These are phyloP conservation scores for Mamestra brassicae DNA, from an alignment of 2,888 invertebrate genomes.

Conservation along the genomic window DNA sequence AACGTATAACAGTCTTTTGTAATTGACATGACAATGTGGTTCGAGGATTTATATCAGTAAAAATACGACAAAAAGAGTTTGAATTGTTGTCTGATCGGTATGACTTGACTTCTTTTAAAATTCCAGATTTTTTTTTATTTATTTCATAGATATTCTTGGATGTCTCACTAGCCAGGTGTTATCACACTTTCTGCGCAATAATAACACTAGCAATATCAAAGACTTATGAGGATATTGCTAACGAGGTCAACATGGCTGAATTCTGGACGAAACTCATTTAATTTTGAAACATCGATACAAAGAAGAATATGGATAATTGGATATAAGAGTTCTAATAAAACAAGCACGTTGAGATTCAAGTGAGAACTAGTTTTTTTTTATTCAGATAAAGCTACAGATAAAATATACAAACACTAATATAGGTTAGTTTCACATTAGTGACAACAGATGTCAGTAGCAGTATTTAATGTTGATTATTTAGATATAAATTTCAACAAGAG, in stretches of 20 bases:
- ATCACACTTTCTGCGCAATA: too few species aligned
- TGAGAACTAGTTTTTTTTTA: too few species aligned
- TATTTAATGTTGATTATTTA: too few species aligned
- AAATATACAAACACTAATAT: too few species aligned
- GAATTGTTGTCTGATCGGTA: neutral
- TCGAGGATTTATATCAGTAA: neutral
- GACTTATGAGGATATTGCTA: neutral
- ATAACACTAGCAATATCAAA: too few species aligned
- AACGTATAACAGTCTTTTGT: slow-evolving; percentile 8
- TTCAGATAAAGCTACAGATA: too few species aligned
- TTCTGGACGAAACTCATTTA: neutral
- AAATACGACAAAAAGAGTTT: neutral
- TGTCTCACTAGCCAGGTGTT: neutral
- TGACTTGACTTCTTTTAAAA: neutral
- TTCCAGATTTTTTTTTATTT: neutral
- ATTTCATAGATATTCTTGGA: neutral
- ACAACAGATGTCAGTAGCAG: too few species aligned
- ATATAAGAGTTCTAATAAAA: too few species aligned
- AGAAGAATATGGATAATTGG: neutral
- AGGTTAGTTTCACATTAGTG: too few species aligned
- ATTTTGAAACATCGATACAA: neutral
- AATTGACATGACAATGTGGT: slow-evolving; percentile 8
- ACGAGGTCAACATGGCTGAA: neutral
- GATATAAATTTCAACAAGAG: too few species aligned
- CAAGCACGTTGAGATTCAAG: too few species aligned